Conservation (phyloP, 2,113 vertebrate genomes). For the Mixornis gularis region DNA sequence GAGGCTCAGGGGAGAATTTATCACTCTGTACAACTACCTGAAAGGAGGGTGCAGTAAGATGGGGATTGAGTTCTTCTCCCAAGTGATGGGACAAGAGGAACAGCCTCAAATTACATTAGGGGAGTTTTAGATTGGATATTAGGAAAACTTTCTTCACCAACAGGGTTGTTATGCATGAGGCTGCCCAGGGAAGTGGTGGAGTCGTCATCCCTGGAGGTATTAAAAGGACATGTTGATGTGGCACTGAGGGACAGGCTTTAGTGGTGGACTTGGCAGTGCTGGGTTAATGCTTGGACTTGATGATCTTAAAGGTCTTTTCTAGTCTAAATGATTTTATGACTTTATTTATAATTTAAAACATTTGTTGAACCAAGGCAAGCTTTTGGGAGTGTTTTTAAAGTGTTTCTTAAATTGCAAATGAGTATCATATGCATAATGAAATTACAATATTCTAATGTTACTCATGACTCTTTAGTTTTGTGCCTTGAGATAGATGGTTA, state of each 20-base stretch:
- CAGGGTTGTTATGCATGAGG: background rate
- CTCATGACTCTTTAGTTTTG: background rate
- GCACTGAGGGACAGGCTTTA: background rate
- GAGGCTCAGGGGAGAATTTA: background rate
- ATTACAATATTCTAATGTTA: background rate
- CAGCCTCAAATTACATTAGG: background rate
- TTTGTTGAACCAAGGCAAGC: background rate
- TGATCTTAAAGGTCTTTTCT: background rate
- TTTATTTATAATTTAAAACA: conserved; percentile 14
- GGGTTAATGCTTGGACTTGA: background rate
- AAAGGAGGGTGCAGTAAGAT: background rate
- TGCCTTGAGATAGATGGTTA: conserved; percentile 1
- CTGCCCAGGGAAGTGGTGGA: background rate
- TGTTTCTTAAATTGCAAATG: background rate
- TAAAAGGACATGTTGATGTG: background rate
- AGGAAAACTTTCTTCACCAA: background rate
- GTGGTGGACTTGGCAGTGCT: background rate
- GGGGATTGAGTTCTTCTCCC: background rate
- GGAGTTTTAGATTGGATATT: background rate
- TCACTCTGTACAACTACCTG: background rate
- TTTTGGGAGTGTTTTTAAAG: background rate
- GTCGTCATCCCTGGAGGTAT: background rate
- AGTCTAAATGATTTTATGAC: background rate
- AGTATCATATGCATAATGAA: background rate
- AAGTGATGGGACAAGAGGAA: background rate